Conservation (phyloP, 2,888 invertebrate genomes). For the Volucella inflata region DNA sequence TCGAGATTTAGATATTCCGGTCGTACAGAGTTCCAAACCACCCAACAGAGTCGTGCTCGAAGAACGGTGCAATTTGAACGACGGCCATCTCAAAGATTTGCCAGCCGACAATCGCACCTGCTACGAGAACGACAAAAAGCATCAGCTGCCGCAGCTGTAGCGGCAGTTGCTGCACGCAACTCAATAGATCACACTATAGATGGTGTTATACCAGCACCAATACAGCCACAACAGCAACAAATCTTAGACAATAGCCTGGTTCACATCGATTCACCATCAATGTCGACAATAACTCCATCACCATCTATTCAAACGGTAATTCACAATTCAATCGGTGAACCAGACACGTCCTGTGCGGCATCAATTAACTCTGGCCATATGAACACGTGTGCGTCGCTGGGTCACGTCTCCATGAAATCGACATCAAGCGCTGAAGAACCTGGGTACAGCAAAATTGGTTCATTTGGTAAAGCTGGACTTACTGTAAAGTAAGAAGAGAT, state of each 20-base stretch:
- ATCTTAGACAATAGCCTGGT: slow-evolving; percentile 70
- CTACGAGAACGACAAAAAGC: slow-evolving; percentile 89
- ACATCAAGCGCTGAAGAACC: slow-evolving; percentile 83
- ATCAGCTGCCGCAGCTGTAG: slow-evolving; percentile 80
- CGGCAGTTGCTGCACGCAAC: slow-evolving; percentile 81
- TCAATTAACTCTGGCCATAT: slow-evolving; percentile 81
- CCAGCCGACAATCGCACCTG: slow-evolving; percentile 95
- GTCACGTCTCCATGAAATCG: slow-evolving; percentile 83
- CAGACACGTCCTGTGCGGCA: slow-evolving; percentile 78
- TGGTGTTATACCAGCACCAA: slow-evolving; percentile 77
- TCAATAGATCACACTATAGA: slow-evolving; percentile 80
- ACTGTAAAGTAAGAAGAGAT: slow-evolving; percentile 81
- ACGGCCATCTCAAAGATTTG: slow-evolving; percentile 97
- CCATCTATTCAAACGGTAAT: slow-evolving; percentile 83
- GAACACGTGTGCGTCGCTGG: slow-evolving; percentile 81
- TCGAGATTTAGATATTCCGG: slow-evolving; percentile 96
- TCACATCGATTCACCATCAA: slow-evolving; percentile 65
- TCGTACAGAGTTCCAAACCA: slow-evolving; percentile 98
- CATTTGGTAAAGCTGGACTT: slow-evolving; percentile 84
- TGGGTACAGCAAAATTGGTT: slow-evolving; percentile 82
- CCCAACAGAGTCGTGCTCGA: slow-evolving; percentile 94
- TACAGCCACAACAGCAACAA: slow-evolving; percentile 76
- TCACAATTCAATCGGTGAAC: slow-evolving; percentile 81
- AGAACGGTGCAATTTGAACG: slow-evolving; percentile 98
- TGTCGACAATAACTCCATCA: slow-evolving; percentile 81